These are phyloP conservation scores for Cyphomyrmex costatus DNA, from an alignment of 1,140 invertebrate genomes.

Conservation along the genomic window DNA sequence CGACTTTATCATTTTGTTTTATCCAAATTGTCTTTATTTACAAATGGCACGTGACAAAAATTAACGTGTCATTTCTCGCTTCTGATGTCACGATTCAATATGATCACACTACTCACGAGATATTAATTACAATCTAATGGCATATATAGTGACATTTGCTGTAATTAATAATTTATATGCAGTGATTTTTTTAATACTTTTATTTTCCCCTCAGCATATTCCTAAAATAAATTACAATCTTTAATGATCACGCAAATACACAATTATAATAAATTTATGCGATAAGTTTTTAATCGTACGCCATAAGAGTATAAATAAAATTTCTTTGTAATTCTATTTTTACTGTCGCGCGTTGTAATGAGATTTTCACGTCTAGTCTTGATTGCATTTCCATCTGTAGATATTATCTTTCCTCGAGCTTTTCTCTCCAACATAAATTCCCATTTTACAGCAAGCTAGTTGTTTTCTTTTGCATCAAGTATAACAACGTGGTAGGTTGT, in stretches of 20 bases:
- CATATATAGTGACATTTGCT: not conserved
- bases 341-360: constrained; percentile 25
- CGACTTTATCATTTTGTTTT: too few relatives aligned
- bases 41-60: too few relatives aligned
- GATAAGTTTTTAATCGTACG: too few relatives aligned
- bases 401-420: constrained; percentile 55
- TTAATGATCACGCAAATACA: not conserved
- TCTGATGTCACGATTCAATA: too few relatives aligned
- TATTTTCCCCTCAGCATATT: not conserved
- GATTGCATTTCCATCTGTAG: constrained; percentile 46
- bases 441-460: constrained; percentile 11
- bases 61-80: too few relatives aligned
- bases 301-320: not conserved
- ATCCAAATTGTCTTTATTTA: too few relatives aligned
- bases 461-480: constrained; percentile 69
- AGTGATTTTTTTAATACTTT: not conserved
- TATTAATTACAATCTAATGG: constrained; percentile 2
- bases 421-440: not conserved
- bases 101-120: too few relatives aligned
- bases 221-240: not conserved
- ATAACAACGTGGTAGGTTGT: constrained; percentile 14
- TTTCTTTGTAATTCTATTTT: not conserved
- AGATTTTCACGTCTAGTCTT: constrained; percentile 52
- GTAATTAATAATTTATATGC: not conserved
- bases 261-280: constrained; percentile 3